Evolutionary conservation across 1,140 invertebrate genomes (phyloP).

Genomic region (Caenorhabditis inopinata): DNA sequence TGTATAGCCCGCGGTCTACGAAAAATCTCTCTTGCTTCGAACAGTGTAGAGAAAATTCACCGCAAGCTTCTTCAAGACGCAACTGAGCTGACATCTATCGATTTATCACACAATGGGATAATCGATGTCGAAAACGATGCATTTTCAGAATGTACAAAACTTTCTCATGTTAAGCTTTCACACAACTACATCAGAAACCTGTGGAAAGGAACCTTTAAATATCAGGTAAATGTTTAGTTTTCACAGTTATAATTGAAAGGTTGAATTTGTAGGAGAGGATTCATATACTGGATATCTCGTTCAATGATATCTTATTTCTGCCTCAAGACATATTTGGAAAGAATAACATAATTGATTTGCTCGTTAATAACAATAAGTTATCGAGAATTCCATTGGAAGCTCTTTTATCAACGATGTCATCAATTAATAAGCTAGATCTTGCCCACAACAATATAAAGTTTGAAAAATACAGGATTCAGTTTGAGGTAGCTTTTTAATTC

Average conservation of each 20-base stretch:
- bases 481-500: neutral
- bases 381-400: slow-evolving; percentile 32
- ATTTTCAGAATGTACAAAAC: neutral
- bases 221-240: slow-evolving; percentile 13
- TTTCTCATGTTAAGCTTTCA: slow-evolving; percentile 31
- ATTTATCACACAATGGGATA: slow-evolving; percentile 37
- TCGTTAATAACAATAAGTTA: slow-evolving; percentile 32
- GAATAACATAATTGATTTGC: slow-evolving; percentile 36
- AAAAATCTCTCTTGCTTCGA: slow-evolving; percentile 31
- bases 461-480: neutral
- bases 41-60: slow-evolving; percentile 34
- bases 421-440: neutral
- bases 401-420: neutral
- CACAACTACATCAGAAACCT: slow-evolving; percentile 38
- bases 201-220: slow-evolving; percentile 39
- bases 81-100: slow-evolving; percentile 23
- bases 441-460: neutral
- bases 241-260: neutral
- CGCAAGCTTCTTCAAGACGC: slow-evolving; percentile 25
- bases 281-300: slow-evolving; percentile 16
- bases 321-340: slow-evolving; percentile 33
- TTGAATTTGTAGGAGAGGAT: slow-evolving; percentile 13
- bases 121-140: slow-evolving; percentile 35
- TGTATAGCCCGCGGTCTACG: slow-evolving; percentile 18
- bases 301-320: slow-evolving; percentile 25